A percentile compares a stretch with the other conserved stretches of the same genome.
These are phyloP conservation scores for Parazoanthus darwini DNA, from an alignment of 92 coral and sea anemone species.

Conservation along the genomic window DNA sequence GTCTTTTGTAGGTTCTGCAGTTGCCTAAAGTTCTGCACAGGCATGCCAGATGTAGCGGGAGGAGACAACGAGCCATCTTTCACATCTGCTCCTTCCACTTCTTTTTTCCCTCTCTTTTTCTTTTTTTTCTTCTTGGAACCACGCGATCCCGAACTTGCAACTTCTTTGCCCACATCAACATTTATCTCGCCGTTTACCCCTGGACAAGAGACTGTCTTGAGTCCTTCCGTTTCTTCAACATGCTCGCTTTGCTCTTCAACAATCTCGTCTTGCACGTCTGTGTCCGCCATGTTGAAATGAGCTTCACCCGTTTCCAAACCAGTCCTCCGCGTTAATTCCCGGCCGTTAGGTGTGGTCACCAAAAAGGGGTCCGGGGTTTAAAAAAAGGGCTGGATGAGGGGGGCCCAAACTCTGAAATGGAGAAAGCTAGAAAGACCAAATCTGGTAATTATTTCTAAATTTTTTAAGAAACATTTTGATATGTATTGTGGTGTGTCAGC, in stretches of 20 bases:
- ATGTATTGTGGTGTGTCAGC: too few species aligned
- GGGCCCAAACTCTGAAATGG: too few species aligned
- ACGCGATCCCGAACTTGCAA: conserved; percentile 46
- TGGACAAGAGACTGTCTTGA: conserved; percentile 36
- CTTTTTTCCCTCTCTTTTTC: conserved; percentile 83
- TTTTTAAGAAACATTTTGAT: too few species aligned
- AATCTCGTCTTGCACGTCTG: conserved; percentile 57
- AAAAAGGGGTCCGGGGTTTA: neutral
- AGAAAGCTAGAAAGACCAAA: too few species aligned
- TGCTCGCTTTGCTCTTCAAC: conserved; percentile 54
- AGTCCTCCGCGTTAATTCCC: neutral
- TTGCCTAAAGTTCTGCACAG: conserved; percentile 63
- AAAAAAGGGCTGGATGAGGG: too few species aligned
- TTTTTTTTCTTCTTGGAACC: conserved; percentile 88
- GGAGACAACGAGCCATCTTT: conserved; percentile 38
- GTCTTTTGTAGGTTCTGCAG: conserved; percentile 78
- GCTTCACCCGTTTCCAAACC: neutral
- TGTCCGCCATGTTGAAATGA: conserved; percentile 64
- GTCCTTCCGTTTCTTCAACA: conserved; percentile 52
- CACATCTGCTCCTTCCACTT: conserved; percentile 38
- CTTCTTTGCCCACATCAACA: conserved; percentile 48
- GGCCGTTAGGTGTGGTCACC: conserved; percentile 25
- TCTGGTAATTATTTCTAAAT: too few species aligned
- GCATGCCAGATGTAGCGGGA: conserved; percentile 49
- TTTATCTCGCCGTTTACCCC: conserved; percentile 70